These are phyloP conservation scores for Athripsodes cinereus DNA, from an alignment of 2,888 invertebrate species.

Conservation along the genomic window DNA sequence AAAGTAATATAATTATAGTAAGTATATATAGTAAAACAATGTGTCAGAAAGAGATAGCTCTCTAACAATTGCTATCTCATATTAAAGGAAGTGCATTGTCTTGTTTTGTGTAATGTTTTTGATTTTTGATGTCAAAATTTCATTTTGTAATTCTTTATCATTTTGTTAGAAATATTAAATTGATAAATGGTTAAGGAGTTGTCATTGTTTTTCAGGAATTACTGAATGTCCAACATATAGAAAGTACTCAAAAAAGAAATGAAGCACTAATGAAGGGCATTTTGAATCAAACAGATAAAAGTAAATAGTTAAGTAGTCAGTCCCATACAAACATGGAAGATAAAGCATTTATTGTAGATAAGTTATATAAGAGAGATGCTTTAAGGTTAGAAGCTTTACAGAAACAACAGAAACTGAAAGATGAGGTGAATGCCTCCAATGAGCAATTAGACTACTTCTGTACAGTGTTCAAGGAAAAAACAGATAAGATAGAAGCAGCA, in stretches of 20 bases:
- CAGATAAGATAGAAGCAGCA: slow-evolving; percentile 57
- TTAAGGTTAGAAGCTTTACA: slow-evolving; percentile 60
- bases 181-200: too few relatives aligned
- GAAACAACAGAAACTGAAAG: slow-evolving; percentile 58
- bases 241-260: neutral
- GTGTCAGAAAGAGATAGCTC: too few relatives aligned
- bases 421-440: slow-evolving; percentile 54
- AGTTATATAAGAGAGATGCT: slow-evolving; percentile 52
- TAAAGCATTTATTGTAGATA: slow-evolving; percentile 42
- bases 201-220: neutral
- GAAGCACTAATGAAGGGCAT: neutral
- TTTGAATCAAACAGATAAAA: neutral
- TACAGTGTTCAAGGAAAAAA: slow-evolving; percentile 60
- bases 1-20: too few relatives aligned
- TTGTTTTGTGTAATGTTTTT: too few relatives aligned
- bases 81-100: too few relatives aligned
- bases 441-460: slow-evolving; percentile 68
- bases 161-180: too few relatives aligned
- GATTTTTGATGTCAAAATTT: too few relatives aligned
- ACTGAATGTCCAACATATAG: neutral
- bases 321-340: slow-evolving; percentile 40
- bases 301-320: neutral
- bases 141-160: too few relatives aligned
- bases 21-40: too few relatives aligned
- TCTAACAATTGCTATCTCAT: too few relatives aligned